Evolutionary conservation across 2,113 vertebrate species (phyloP).

Genomic region (Pimephales promelas): DNA sequence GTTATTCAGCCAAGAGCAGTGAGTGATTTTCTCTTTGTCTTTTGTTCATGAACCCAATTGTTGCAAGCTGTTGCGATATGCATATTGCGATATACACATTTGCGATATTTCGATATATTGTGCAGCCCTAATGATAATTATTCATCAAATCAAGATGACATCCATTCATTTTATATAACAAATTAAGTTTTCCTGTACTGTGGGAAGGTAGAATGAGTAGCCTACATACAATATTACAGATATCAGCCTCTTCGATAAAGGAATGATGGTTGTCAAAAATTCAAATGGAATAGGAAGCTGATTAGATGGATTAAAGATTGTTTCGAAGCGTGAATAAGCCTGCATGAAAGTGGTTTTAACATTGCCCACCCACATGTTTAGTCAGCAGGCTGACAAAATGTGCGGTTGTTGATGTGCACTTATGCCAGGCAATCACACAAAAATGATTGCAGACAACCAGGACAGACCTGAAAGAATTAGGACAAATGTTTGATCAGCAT

Average conservation of each 20-base stretch:
- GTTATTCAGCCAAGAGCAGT: too few species aligned
- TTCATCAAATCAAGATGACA: not conserved
- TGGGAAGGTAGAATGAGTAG: not conserved
- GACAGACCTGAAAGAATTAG: not conserved
- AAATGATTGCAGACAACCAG: not conserved
- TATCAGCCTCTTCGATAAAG: not conserved
- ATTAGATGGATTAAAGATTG: constrained; percentile 14
- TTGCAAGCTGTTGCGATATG: too few species aligned
- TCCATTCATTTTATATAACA: not conserved
- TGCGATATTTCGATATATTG: too few species aligned
- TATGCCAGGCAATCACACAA: not conserved
- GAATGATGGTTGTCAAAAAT: not conserved
- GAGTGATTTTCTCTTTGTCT: too few species aligned
- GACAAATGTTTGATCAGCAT: not conserved
- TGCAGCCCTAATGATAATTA: not conserved
- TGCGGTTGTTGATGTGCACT: constrained; percentile 3
- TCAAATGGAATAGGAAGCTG: not conserved
- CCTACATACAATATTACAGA: not conserved
- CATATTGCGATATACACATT: too few species aligned
- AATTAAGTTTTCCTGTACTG: not conserved
- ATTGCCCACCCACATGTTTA: constrained; percentile 26
- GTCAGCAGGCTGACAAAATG: constrained; percentile 15
- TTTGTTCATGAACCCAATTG: too few species aligned
- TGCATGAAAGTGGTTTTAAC: constrained; percentile 1
- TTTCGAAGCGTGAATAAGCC: not conserved